Conservation (phyloP, 53 echinoderm and acorn worm genomes). For the Zoroaster sp. region DNA sequence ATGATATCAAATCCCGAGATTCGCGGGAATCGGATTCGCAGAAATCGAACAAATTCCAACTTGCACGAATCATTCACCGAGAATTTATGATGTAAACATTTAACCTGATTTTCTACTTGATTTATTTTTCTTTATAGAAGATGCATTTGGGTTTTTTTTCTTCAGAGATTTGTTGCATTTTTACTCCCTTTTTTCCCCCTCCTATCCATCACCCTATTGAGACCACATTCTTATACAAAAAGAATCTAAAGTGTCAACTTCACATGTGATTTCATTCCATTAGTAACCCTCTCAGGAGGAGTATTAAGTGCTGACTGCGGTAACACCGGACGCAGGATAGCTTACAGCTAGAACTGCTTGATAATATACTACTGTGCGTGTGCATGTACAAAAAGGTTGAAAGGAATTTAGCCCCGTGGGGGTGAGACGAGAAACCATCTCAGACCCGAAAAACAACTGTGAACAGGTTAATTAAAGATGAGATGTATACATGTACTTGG, state of each 20-base stretch:
- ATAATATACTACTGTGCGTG: not conserved
- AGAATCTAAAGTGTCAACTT: not conserved
- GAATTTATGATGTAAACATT: too few species aligned
- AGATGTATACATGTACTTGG: too few species aligned
- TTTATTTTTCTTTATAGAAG: too few species aligned
- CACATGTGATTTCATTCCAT: constrained; percentile 27
- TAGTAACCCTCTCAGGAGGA: not conserved
- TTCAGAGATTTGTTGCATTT: too few species aligned
- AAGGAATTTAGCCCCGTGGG: not conserved
- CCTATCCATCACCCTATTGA: not conserved
- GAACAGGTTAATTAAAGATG: not conserved
- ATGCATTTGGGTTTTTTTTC: too few species aligned
- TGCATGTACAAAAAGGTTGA: not conserved
- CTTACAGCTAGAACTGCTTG: not conserved
- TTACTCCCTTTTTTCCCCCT: too few species aligned
- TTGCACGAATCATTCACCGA: too few species aligned
- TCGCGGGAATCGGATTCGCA: too few species aligned
- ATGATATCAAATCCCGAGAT: too few species aligned
- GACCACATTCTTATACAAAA: not conserved
- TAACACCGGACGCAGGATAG: not conserved
- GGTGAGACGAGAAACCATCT: not conserved
- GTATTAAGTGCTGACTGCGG: not conserved
- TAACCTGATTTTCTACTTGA: too few species aligned
- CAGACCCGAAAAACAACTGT: not conserved
- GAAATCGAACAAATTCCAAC: too few species aligned